Evolutionary conservation across 2,797 vertebrate species (phyloP).

Genomic region (Rachycentron canadum): DNA sequence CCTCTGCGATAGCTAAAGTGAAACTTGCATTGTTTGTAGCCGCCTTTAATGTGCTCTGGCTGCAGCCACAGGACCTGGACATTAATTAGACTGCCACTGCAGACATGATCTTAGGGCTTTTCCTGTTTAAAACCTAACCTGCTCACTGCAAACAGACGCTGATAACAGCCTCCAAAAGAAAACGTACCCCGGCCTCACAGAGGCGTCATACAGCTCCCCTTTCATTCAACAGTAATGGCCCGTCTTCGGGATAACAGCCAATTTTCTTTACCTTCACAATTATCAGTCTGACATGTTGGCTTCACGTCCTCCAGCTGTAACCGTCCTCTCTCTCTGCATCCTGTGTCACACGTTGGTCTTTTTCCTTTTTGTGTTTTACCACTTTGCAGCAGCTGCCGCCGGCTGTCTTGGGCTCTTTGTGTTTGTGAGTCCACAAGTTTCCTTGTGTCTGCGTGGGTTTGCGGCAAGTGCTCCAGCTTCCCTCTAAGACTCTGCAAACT

Average conservation of each 20-base stretch:
- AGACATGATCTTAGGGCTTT: neutral
- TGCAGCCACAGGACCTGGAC: neutral
- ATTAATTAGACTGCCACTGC: neutral
- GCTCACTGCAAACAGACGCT: no score
- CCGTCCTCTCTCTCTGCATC: neutral
- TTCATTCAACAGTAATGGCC: neutral
- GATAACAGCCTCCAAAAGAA: no score
- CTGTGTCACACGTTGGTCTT: neutral
- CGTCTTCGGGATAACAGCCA: neutral
- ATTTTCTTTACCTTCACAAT: neutral
- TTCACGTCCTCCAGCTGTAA: neutral
- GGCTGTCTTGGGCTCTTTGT: neutral
- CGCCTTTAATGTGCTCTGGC: neutral
- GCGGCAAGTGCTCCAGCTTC: neutral
- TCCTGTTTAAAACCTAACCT: no score
- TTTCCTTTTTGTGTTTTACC: neutral
- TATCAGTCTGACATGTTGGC: neutral
- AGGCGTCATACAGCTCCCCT: no score
- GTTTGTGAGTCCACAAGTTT: neutral
- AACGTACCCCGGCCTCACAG: no score
- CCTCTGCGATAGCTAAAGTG: neutral
- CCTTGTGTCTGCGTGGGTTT: constrained; percentile 4
- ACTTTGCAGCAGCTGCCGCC: neutral
- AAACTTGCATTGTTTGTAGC: no score
- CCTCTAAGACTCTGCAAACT: neutral